Base-by-base conservation (phyloP, 2,113 vertebrate genomes). In the Lophochroa leadbeateri region DNA sequence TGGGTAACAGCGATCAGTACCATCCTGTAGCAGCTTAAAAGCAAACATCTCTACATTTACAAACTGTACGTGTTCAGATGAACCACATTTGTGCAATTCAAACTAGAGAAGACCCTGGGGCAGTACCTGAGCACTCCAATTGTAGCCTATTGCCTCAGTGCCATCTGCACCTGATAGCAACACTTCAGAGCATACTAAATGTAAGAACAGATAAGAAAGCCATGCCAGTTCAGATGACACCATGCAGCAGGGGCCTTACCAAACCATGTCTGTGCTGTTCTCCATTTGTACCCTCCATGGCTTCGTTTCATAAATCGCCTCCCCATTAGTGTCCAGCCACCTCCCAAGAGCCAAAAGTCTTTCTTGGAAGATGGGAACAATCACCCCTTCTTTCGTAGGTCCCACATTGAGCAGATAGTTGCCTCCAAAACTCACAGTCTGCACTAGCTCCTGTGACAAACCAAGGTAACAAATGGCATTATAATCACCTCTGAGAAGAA, bases 341-440 rank as follows among this genome's bases (percentile, higher is more conserved):
- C 92, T 98, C 24, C 99, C 99, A 5, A 99, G 84, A 11, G 98
- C 98, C 74, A 98, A 94, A 24, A 99, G 98, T 70, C 99, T 98
- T 85, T 99, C 99, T 92, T 99, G 98, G 97, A 99, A 99, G 86
- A 99, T 96, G 17, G 98, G 95, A 12, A 96, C 97, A 49, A 99
- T 99, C 93, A 98, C 96, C 13, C 99, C 99, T 11, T 99, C 99
- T 39, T 99, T 96, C 10, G 98, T 99, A 61, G 99, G 99, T 6
- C 99, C 99, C 46, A 99, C 95, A 24, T 99, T 99, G 80, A 99
- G 98, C 43, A 99, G 98, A 90, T 99, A 99, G 98, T 99, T 99
- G 63, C 99, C 99, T 80, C 99, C 99, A 43, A 99, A 83, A 64
- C 99, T 98, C 61, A 99, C 99, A 7, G 98, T 99, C 68, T 92